Evolutionary conservation across 1,140 invertebrate genomes (phyloP).

Genomic region (Cheumatopsyche charites): DNA sequence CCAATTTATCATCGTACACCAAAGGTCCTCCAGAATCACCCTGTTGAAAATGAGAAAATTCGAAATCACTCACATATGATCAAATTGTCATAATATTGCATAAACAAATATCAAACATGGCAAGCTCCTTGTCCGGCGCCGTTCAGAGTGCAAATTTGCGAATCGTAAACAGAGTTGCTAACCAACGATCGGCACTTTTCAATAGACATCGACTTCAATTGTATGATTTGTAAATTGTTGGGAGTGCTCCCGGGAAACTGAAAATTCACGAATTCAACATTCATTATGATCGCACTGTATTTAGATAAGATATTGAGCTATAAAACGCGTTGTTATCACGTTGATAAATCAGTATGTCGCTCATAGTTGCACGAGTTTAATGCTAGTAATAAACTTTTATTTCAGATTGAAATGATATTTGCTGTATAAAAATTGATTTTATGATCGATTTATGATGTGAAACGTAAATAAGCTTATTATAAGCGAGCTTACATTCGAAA

Average conservation of each 20-base stretch:
- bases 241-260: constrained; percentile 32
- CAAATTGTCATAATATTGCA: background rate
- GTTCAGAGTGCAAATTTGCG: constrained; percentile 64
- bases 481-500: no score
- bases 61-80: background rate
- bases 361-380: no score
- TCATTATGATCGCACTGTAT: background rate
- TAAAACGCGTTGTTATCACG: no score
- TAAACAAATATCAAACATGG: constrained; percentile 56
- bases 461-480: no score
- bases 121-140: constrained; percentile 63
- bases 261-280: constrained; percentile 9
- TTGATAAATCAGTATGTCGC: no score
- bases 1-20: constrained; percentile 47
- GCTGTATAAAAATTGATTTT: background rate
- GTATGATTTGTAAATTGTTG: constrained; percentile 36
- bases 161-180: constrained; percentile 50
- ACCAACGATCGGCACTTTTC: constrained; percentile 26
- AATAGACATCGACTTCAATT: constrained; percentile 21
- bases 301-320: background rate
- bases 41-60: background rate
- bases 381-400: background rate
- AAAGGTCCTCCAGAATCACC: constrained; percentile 39
- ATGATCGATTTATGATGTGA: background rate
- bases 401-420: background rate